Percentiles rank a stretch among this genome's conserved stretches.
phyloP scores from a whole-genome alignment of 2,797 vertebrate species.

The Anabacerthia variegaticeps region DNA sequence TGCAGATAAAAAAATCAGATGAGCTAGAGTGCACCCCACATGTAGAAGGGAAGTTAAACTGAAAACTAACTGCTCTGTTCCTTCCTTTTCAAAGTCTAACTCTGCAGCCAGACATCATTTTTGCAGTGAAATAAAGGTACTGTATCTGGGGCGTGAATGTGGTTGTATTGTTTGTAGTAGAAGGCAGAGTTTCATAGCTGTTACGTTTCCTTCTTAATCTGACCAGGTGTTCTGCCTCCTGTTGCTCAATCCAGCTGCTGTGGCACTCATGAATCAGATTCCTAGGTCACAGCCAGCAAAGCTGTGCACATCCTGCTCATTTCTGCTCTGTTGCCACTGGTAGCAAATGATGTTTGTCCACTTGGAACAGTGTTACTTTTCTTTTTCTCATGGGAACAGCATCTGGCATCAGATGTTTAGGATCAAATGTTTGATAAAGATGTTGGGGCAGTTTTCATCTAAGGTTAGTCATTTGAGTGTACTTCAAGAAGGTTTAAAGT shows the following conservation, averaged over 20 bases:
- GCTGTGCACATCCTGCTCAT: not conserved
- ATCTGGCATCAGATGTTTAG: not conserved
- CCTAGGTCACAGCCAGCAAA: not conserved
- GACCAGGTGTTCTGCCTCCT: not conserved
- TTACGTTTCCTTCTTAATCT: not conserved
- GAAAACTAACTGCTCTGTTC: not conserved
- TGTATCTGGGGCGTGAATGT: rapidly evolving
- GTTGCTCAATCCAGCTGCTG: not conserved
- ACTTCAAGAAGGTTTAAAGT: not conserved
- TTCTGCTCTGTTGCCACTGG: not conserved
- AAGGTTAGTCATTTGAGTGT: not conserved
- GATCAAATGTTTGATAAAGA: not conserved
- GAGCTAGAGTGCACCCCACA: not conserved
- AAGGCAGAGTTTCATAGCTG: not conserved
- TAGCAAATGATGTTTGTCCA: rapidly evolving
- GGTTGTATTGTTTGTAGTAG: not conserved
- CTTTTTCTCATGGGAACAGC: not conserved
- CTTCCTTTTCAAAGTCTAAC: not conserved
- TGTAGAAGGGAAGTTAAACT: not conserved
- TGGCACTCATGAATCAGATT: not conserved
- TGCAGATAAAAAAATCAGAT: not conserved
- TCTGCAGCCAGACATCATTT: not conserved
- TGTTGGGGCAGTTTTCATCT: not conserved
- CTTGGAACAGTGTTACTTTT: not conserved
- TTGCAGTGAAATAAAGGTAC: not conserved